Evolutionary conservation across 2,797 vertebrate species (phyloP).

Genomic region (Chelmon rostratus): DNA sequence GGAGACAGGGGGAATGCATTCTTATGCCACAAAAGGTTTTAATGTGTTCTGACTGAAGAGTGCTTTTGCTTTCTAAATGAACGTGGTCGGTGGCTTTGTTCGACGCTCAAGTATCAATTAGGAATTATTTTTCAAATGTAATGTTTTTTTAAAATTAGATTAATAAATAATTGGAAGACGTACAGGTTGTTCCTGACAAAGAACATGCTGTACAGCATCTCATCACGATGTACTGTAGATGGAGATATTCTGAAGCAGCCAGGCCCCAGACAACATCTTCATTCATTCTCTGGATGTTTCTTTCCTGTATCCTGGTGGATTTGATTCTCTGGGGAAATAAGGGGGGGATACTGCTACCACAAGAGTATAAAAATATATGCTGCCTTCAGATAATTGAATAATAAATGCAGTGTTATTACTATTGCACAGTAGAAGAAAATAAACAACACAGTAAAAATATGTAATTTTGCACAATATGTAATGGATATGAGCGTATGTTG

Average conservation of each 20-base stretch:
- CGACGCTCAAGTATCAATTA: not conserved
- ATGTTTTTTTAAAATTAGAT: not conserved
- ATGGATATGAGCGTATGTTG: too few relatives aligned
- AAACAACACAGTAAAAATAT: too few relatives aligned
- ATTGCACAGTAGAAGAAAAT: too few relatives aligned
- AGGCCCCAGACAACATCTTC: not conserved
- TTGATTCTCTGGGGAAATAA: not conserved
- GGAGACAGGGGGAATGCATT: not conserved
- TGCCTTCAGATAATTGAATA: too few relatives aligned
- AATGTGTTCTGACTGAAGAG: not conserved
- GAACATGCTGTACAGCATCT: slow-evolving; percentile 12
- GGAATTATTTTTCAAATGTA: not conserved
- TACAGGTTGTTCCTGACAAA: not conserved
- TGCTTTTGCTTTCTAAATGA: not conserved
- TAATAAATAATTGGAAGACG: not conserved
- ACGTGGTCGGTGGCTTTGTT: not conserved
- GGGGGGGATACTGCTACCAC: not conserved
- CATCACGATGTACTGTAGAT: not conserved
- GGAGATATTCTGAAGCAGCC: not conserved
- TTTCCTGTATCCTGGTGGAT: not conserved
- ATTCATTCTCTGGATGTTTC: not conserved
- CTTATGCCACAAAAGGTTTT: not conserved
- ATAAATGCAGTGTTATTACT: too few relatives aligned
- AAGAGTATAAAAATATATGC: too few relatives aligned
- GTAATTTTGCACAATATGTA: too few relatives aligned